Percentiles rank a stretch among this genome's conserved stretches.
Evolutionary conservation across 2,888 invertebrate species (phyloP).

Genomic region (Leucozona laternaria): DNA sequence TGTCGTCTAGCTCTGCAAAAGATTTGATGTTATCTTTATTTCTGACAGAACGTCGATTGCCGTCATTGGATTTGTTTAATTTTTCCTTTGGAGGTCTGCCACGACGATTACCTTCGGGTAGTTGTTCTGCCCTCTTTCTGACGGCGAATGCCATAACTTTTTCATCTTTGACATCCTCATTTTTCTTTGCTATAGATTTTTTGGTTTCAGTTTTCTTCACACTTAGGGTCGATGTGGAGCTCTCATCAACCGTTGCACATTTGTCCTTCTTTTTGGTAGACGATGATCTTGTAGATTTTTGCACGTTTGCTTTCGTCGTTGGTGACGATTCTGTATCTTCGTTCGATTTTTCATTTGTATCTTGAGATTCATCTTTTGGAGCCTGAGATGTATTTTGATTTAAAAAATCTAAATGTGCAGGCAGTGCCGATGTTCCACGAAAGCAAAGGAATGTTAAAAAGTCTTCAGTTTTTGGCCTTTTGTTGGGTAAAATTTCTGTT

Average conservation of each 20-base stretch:
- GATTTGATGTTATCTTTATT: conserved; percentile 64
- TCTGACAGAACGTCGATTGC: conserved; percentile 81
- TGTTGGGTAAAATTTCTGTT: conserved; percentile 87
- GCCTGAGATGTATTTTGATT: conserved; percentile 81
- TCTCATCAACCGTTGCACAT: conserved; percentile 44
- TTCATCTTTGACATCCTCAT: conserved; percentile 43
- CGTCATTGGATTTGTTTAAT: conserved; percentile 77
- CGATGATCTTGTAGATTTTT: conserved; percentile 58
- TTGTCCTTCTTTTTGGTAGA: conserved; percentile 55
- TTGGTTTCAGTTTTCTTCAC: conserved; percentile 54
- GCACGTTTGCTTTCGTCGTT: conserved; percentile 35
- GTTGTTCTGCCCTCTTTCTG: conserved; percentile 85
- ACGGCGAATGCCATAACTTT: conserved; percentile 85
- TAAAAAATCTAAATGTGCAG: conserved; percentile 89
- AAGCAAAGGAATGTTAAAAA: conserved; percentile 93
- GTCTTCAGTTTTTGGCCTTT: conserved; percentile 92
- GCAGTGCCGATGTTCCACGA: conserved; percentile 90
- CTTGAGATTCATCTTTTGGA: conserved; percentile 66
- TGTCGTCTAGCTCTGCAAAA: conserved; percentile 46
- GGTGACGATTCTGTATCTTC: conserved; percentile 45
- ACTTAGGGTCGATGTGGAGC: conserved; percentile 46
- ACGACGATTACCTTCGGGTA: conserved; percentile 81
- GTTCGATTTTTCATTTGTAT: conserved; percentile 46
- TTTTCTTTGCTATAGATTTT: conserved; percentile 46
- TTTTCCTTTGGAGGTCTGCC: conserved; percentile 82